Base-by-base conservation (phyloP, 2,888 invertebrate species). In the Acleris sparsana region DNA sequence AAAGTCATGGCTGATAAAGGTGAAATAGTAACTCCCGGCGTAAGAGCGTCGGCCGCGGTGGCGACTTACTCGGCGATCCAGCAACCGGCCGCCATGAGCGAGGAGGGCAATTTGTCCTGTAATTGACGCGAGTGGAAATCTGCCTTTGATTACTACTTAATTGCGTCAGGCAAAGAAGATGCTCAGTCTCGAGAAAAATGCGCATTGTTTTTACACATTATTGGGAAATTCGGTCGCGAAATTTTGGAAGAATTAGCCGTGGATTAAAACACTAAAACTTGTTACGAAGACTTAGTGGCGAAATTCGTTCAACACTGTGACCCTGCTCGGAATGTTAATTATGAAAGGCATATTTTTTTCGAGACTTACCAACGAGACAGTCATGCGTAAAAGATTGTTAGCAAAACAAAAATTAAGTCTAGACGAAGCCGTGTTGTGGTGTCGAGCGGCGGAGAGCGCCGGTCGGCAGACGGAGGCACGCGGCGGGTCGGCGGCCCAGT, bases 261-360 rank as follows among this genome's bases (percentile, higher is more conserved):
- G 20, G 20, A 20, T 20, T 1, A 20, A 20, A 20, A 20, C 20
- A 20, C 20, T 20, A 20, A 20, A 20, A 20, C 20, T 20, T 20
- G 20, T 20, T 20, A 20, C 20, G 20, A 20, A 71, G 59, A 68
- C 69, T 20, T 70, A 72, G 11, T 57, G 73, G 53, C 20, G 20
- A 20, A 20, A 20, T 20, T 20, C 20, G 20, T 22, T 22, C 22
- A 22, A 4, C 22, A 22, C 22, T 22, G 22, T 22, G 22, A 22
- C 3, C 22, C 22, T 4, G 22, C 22, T 22, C 22, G 22, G 22
- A 22, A 22, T 22, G 22, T 22, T 22, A 22, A 22, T 22, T 22
- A 22, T 4, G 22, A 22, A 22, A 22, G 22, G 22, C 22, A 22
- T 22, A 3, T 22, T 22, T 22, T 4, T 2, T 71, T 75, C 17